Conservation (phyloP, 2,113 vertebrate species). For the Onychostruthus taczanowskii region DNA sequence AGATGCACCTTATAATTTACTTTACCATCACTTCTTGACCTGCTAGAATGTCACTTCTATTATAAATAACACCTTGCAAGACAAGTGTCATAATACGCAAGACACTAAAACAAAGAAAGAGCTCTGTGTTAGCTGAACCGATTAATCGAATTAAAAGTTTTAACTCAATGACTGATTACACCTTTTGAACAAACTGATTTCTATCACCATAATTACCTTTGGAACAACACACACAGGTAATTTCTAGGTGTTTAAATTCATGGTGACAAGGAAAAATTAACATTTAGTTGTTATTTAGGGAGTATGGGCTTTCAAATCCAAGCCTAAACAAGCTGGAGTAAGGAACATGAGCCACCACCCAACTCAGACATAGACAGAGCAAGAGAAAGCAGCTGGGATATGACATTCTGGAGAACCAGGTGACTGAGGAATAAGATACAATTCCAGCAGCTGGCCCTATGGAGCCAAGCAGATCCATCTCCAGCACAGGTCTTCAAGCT, state of each 20-base stretch:
- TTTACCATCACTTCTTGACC: neutral
- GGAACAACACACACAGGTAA: neutral
- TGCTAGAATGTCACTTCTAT: neutral
- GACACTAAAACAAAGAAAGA: neutral
- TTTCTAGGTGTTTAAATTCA: neutral
- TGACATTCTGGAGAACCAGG: neutral
- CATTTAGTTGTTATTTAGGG: neutral
- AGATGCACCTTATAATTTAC: neutral
- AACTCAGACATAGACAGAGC: neutral
- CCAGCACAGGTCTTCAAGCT: neutral
- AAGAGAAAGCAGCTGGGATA: neutral
- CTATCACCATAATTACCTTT: neutral
- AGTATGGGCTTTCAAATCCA: neutral
- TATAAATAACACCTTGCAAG: neutral
- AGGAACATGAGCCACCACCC: neutral
- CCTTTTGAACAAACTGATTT: neutral
- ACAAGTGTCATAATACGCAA: neutral
- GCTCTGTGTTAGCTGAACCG: neutral
- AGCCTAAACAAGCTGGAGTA: neutral
- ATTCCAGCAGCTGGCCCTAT: neutral
- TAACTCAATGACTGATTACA: neutral
- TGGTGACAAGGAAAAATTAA: neutral
- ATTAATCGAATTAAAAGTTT: constrained; percentile 7
- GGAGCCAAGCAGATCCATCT: neutral
- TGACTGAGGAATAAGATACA: neutral